These are phyloP conservation scores for Epinephelus cyanopodus DNA, from an alignment of 2,113 vertebrate genomes.

Conservation along the genomic window DNA sequence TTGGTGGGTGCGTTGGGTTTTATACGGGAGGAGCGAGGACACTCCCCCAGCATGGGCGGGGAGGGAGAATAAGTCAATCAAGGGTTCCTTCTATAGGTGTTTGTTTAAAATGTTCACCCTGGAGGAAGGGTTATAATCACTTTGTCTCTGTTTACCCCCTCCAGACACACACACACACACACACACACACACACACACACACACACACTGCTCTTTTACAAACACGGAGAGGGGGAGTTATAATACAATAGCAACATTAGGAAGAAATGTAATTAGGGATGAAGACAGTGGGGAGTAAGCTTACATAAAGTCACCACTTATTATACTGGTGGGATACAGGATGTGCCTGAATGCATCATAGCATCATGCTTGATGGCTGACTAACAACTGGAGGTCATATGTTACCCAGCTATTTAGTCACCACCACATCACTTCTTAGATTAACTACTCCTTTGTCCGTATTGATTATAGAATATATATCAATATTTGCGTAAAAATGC, in stretches of 20 bases:
- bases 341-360: not conserved
- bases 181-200: conserved; percentile 5
- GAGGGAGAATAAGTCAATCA: conserved; percentile 63
- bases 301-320: not conserved
- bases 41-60: conserved; percentile 69
- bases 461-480: not conserved
- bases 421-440: not conserved
- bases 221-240: conserved; percentile 1
- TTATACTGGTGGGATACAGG: not conserved
- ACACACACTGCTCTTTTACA: conserved; percentile 12
- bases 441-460: not conserved
- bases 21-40: conserved; percentile 80
- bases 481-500: not conserved
- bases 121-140: conserved; percentile 65
- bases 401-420: not conserved
- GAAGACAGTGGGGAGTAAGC: conserved; percentile 29
- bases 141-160: conserved; percentile 33
- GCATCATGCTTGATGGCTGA: not conserved
- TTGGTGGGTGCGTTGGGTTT: conserved; percentile 80
- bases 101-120: conserved; percentile 77
- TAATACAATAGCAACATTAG: conserved; percentile 60
- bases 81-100: conserved; percentile 82
- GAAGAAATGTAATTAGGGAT: conserved; percentile 44
- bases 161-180: not conserved
- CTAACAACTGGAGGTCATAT: not conserved